A percentile compares a stretch with the other conserved stretches of the same genome.
Conservation (phyloP, 1,140 invertebrate species). For the Coboldia fuscipes region DNA sequence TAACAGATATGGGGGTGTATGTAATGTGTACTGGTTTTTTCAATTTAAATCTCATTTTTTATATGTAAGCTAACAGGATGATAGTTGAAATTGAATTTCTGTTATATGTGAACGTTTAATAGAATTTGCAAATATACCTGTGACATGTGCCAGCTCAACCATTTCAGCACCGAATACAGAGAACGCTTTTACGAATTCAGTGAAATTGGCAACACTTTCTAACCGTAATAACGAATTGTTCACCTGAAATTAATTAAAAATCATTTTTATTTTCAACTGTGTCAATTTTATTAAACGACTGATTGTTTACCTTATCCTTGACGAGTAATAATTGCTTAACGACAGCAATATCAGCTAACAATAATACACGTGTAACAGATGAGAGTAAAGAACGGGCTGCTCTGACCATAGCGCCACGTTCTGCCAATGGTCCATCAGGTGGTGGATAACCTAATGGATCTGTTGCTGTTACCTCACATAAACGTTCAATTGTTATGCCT, state of each 20-base stretch:
- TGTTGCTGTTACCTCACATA: constrained; percentile 54
- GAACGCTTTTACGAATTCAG: constrained; percentile 97
- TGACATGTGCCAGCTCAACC: constrained; percentile 91
- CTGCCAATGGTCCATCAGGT: constrained; percentile 29
- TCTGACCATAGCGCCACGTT: constrained; percentile 60
- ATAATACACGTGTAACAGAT: constrained; percentile 87
- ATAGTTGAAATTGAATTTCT: constrained; percentile 1
- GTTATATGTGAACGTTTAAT: background rate
- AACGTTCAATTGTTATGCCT: constrained; percentile 74
- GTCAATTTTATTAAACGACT: background rate
- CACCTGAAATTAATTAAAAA: constrained; percentile 25
- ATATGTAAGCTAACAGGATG: constrained; percentile 1
- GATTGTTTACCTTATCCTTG: constrained; percentile 92
- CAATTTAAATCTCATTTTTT: background rate
- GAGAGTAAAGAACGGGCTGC: constrained; percentile 83
- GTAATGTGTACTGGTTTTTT: too few relatives aligned
- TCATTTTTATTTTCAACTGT: background rate
- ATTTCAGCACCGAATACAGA: constrained; percentile 96
- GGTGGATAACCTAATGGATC: constrained; percentile 28
- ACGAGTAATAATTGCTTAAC: constrained; percentile 89
- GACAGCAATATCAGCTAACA: constrained; percentile 94
- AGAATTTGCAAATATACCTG: constrained; percentile 30
- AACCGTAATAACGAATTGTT: constrained; percentile 63
- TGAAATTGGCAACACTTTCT: constrained; percentile 90
- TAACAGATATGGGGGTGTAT: too few relatives aligned